Evolutionary conservation across 2,797 vertebrate species (phyloP), one percentile per base, ranked within the genome.

Genomic region (Chrysocyon brachyurus): DNA sequence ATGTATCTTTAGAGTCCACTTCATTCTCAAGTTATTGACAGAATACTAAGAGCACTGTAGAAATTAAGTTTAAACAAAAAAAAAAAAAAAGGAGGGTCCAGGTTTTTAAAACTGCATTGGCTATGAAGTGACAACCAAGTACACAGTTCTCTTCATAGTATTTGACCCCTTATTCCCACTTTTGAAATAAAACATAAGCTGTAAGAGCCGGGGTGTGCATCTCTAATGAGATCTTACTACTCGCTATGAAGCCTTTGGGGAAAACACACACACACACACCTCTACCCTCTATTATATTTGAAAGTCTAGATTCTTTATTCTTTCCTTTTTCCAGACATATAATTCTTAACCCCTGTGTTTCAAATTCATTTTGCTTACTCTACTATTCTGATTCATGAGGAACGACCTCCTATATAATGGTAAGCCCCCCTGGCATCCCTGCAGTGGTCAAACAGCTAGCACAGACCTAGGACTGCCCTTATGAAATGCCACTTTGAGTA

Each of bases 21-120:
- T 93, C 14, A 90, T 77, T 92, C 85, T 96, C 63, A 92, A 46
- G 54, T 59, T 91, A 83, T 73, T 94, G 68, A 72, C 33, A 77
- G 89, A 95, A 54, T 52, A 84, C 28, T 68, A 75, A 72, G 54
- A 91, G 90, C 52, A 4, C 26, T 64, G 10, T 12, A 26, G 24
- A 83, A 73, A 70, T 93, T 70, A 52, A 33, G 24, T n/a, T 88
- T 46, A 78, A 91, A 75, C 49, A 86, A 52, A 19, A 52, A 19
- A 85, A 90, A 79, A 54, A 85, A 91, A 63, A 40, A 63, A n/a
- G 28, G 31, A 54, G 16, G 49, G 78, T 85, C 40, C 26, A 66
- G 40, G 10, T n/a, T 78, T 92, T 96, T 75, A 91, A 83, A 92
- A 75, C 14, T 54, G 46, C 40, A 94, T 46, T 26, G 5, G 84